Evolutionary conservation across 2,113 vertebrate species (phyloP).

Genomic region (Thunnus thynnus): DNA sequence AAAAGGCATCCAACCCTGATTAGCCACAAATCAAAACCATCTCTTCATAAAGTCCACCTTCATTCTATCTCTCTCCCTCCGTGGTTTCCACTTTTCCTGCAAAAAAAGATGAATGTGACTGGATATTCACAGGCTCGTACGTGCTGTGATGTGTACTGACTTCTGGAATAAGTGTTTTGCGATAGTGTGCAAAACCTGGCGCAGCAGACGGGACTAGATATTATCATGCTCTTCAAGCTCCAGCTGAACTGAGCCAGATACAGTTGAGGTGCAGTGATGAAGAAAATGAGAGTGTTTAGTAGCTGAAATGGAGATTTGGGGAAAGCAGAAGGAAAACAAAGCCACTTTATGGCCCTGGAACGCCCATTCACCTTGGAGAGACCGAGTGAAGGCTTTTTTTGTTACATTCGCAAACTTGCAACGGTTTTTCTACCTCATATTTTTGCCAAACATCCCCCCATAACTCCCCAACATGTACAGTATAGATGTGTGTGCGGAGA

Average conservation of each 20-base stretch:
- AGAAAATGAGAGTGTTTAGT: slow-evolving; percentile 59
- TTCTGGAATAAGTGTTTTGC: slow-evolving; percentile 40
- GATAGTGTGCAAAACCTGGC: slow-evolving; percentile 52
- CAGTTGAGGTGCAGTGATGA: slow-evolving; percentile 51
- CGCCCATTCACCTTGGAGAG: slow-evolving; percentile 52
- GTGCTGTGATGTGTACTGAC: slow-evolving; percentile 9
- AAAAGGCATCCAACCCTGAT: slow-evolving; percentile 18
- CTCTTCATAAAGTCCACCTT: neutral
- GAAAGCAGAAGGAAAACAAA: slow-evolving; percentile 40
- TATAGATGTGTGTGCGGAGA: slow-evolving; percentile 24
- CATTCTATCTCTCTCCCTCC: neutral
- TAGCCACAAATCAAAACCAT: slow-evolving; percentile 15
- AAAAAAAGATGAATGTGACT: neutral
- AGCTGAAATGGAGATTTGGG: slow-evolving; percentile 57
- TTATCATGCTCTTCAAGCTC: slow-evolving; percentile 65
- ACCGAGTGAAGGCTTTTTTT: slow-evolving; percentile 46
- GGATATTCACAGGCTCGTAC: slow-evolving; percentile 11
- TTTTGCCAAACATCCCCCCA: slow-evolving; percentile 57
- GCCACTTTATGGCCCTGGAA: slow-evolving; percentile 39
- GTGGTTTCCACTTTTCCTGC: slow-evolving; percentile 5
- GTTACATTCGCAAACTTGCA: slow-evolving; percentile 53
- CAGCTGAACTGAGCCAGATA: slow-evolving; percentile 55
- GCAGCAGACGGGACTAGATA: slow-evolving; percentile 48
- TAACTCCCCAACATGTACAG: slow-evolving; percentile 56
- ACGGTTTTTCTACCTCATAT: slow-evolving; percentile 56